These are phyloP conservation scores for Argyresthia albistria DNA, from an alignment of 2,888 invertebrate species.

Conservation along the genomic window DNA sequence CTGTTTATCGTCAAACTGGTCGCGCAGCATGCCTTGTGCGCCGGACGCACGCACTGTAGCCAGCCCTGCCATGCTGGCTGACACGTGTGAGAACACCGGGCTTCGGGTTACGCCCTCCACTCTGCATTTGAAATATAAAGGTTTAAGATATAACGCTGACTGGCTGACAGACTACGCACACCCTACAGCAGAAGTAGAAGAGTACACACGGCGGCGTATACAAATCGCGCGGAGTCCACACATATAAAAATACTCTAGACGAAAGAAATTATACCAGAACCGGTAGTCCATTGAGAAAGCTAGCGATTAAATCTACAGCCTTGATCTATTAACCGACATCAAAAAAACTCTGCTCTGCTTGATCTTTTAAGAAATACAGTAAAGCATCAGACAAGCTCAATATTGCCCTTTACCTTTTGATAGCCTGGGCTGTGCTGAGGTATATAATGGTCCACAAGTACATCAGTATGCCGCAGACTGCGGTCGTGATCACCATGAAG, in stretches of 20 bases:
- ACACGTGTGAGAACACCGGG: conserved; percentile 88
- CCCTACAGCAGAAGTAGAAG: background rate
- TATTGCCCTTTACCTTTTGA: conserved; percentile 69
- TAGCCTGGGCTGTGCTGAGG: conserved; percentile 78
- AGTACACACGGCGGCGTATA: too few species aligned
- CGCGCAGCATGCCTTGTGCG: conserved; percentile 77
- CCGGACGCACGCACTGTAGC: conserved; percentile 82
- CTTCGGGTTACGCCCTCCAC: conserved; percentile 76
- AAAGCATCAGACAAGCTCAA: too few species aligned
- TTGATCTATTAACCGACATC: too few species aligned
- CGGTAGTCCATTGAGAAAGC: too few species aligned
- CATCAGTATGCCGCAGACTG: conserved; percentile 75
- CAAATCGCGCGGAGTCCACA: too few species aligned
- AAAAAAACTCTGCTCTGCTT: too few species aligned
- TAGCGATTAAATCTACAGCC: too few species aligned
- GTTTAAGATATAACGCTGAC: conserved; percentile 6
- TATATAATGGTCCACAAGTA: conserved; percentile 77
- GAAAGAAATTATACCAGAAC: too few species aligned
- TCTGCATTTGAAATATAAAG: conserved; percentile 20
- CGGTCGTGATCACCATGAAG: conserved; percentile 76
- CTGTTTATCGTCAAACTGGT: conserved; percentile 78
- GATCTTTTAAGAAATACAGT: too few species aligned
- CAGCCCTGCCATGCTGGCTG: conserved; percentile 84
- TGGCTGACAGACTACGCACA: background rate
- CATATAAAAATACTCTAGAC: background rate